Evolutionary conservation across 2,888 invertebrate genomes (phyloP), one percentile per base, ranked within the genome.

Genomic region (Andrena camellia): DNA sequence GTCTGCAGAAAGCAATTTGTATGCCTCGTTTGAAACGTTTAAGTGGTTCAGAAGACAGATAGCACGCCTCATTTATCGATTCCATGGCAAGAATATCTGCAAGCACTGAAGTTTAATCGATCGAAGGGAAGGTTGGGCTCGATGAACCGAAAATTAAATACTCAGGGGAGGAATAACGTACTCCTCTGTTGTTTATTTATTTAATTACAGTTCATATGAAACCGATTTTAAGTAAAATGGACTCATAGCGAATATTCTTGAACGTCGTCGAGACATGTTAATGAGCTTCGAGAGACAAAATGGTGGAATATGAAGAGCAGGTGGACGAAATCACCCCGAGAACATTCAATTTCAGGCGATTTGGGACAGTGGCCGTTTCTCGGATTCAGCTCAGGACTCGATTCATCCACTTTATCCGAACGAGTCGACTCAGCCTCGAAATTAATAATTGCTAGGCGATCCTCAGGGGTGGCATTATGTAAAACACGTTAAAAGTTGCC

Each of bases 381-480:
- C 1, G 23, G 31, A 20, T 63, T 60, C 4, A 26, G 23, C 29
- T 10, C 57, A 0, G 29, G n/a, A 2, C 10, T 6, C n/a, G 73
- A 31, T 8, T 74, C 73, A 63, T 81, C 70, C 77, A 82, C 74
- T 83, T 80, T 77, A 84, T 83, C 50, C 57, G 35, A 54, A 23
- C 60, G 17, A 17, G 57, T 4, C 50, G 62, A 59, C 78, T 73
- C 64, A 64, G 31, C 69, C 69, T 66, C 35, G 62, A 70, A 84
- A 83, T 85, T 84, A 82, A 83, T 87, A 82, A 84, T 82, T 84
- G 72, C 50, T 35, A 8, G 20, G 10, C 13, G 68, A 81, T 72
- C 42, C 85, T 81, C 86, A 20, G 29, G 83, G 85, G 88, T 69
- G 59, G 64, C 75, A 71, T 88, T 86, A 86, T 76, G 81, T 77